A percentile compares a stretch with the other conserved stretches of the same genome.
These are phyloP conservation scores for Saguinus midas DNA, from an alignment of 2,113 vertebrate species.

Conservation along the genomic window DNA sequence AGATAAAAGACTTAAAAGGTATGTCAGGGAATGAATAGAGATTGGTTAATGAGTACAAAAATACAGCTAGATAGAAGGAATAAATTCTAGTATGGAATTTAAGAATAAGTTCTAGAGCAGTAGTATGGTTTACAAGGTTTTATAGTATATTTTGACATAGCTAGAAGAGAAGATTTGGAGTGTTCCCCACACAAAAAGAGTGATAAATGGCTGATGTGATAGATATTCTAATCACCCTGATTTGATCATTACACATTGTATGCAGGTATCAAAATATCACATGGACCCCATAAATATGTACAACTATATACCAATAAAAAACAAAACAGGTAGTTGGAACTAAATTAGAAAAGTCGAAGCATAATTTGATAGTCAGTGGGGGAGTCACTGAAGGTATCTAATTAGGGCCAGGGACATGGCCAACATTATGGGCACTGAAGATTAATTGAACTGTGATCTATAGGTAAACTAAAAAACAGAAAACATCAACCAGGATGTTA, in stretches of 20 bases:
- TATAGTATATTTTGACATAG: neutral
- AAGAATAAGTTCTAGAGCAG: neutral
- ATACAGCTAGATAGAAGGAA: neutral
- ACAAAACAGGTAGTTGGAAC: neutral
- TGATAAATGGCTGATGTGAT: neutral
- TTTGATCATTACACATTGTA: neutral
- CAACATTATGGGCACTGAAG: neutral
- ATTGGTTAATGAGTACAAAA: neutral
- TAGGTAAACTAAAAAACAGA: neutral
- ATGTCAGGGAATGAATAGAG: neutral
- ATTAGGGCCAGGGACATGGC: neutral
- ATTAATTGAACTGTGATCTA: neutral
- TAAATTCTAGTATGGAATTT: neutral
- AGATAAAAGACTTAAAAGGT: slow-evolving; percentile 10
- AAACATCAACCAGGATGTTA: neutral
- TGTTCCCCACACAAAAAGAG: neutral
- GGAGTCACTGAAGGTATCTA: neutral
- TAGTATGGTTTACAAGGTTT: neutral
- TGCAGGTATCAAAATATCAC: neutral
- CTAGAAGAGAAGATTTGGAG: neutral
- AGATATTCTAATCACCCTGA: neutral
- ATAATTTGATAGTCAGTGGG: neutral
- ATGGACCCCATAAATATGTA: neutral
- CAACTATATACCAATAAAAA: neutral
- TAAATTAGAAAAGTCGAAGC: slow-evolving; percentile 25